phyloP scores from a whole-genome alignment of 2,797 vertebrate genomes.

The Anguilla megastoma region DNA sequence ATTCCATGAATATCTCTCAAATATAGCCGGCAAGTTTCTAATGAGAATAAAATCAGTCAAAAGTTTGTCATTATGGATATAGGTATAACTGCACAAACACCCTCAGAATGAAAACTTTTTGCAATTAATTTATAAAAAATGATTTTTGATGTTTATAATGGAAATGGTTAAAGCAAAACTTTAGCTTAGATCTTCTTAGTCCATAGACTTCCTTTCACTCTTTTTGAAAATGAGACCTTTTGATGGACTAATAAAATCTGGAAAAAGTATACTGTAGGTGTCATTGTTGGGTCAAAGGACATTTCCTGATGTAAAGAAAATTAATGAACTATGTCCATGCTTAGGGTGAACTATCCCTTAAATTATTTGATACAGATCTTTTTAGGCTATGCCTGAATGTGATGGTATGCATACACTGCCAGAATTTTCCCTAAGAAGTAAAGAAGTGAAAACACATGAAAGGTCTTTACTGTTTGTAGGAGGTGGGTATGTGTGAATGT shows the following conservation, averaged over 20 bases:
- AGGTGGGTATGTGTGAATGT: neutral
- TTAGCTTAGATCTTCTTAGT: neutral
- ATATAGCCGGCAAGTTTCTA: neutral
- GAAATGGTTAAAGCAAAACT: neutral
- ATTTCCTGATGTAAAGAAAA: neutral
- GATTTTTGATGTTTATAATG: too few relatives aligned
- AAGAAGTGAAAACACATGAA: neutral
- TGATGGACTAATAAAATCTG: neutral
- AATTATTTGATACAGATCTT: neutral
- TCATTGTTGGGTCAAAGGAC: neutral
- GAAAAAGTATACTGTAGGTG: neutral
- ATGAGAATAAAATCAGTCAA: neutral
- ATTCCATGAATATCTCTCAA: neutral
- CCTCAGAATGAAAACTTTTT: neutral
- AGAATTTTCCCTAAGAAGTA: neutral
- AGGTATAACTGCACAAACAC: neutral
- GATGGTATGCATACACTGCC: neutral
- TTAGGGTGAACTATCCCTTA: neutral
- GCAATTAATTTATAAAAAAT: neutral
- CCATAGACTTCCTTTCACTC: neutral
- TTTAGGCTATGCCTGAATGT: too few relatives aligned
- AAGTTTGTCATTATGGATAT: neutral
- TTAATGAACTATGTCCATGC: neutral
- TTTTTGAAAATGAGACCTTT: neutral
- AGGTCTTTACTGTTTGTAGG: too few relatives aligned